These are phyloP conservation scores for Heterodera carotae DNA, from an alignment of 1,140 invertebrate genomes.

Conservation along the genomic window DNA sequence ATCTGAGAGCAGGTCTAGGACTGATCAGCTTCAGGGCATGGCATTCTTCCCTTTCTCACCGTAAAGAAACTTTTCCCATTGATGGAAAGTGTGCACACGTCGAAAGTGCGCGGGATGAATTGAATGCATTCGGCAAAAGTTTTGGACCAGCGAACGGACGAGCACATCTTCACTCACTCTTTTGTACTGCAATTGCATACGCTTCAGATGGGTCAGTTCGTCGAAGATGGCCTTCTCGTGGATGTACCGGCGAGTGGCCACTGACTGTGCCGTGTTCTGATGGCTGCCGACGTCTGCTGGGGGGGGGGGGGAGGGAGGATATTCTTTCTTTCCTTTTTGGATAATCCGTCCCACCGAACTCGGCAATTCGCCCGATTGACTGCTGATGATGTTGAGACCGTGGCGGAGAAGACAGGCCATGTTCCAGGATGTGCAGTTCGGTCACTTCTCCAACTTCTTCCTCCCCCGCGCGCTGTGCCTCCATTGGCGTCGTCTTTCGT, in stretches of 20 bases:
- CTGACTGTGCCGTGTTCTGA: not conserved
- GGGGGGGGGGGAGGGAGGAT: not conserved
- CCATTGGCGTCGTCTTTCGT: conserved; percentile 10
- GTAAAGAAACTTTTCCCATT: conserved; percentile 88
- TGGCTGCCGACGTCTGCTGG: not conserved
- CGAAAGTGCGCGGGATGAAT: conserved; percentile 73
- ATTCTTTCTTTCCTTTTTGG: not conserved
- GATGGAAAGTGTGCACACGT: conserved; percentile 74
- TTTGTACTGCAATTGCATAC: conserved; percentile 84
- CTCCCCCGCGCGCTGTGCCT: not conserved
- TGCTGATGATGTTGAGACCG: conserved; percentile 1
- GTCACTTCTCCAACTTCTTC: conserved; percentile 11
- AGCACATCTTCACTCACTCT: conserved; percentile 84
- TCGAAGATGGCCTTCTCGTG: conserved; percentile 87
- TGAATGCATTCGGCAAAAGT: conserved; percentile 77
- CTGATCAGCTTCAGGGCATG: not conserved
- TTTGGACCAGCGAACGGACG: conserved; percentile 80
- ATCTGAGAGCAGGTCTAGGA: conserved; percentile 54
- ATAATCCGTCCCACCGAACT: conserved; percentile 25
- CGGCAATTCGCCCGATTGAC: conserved; percentile 28
- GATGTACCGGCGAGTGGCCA: conserved; percentile 43
- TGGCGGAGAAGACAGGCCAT: conserved; percentile 10
- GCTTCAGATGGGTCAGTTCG: conserved; percentile 86
- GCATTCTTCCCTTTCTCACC: conserved; percentile 71
- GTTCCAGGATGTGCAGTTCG: conserved; percentile 34